Conservation (phyloP, 30 jellyfish, hydroid and myxozoan genomes). For the Nemopilema nomurai region DNA sequence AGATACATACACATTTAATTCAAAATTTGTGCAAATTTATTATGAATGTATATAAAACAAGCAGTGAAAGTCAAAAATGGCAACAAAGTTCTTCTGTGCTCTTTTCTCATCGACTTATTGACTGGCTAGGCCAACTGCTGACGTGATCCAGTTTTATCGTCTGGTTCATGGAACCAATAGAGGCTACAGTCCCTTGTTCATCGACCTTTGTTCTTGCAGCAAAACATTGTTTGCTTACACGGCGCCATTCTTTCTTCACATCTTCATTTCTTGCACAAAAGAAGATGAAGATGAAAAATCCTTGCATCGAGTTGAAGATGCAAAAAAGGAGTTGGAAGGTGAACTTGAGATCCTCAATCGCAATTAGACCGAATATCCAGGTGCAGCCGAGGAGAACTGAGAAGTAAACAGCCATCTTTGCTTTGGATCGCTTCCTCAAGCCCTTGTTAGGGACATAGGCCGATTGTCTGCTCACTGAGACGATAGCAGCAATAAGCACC, state of each 20-base stretch:
- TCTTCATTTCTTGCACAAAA: slow-evolving; percentile 45
- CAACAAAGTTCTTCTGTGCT: no score
- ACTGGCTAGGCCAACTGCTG: background rate
- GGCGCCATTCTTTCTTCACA: slow-evolving; percentile 42
- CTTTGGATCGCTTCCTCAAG: slow-evolving; percentile 12
- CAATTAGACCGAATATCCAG: slow-evolving; percentile 58
- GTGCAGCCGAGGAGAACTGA: slow-evolving; percentile 53
- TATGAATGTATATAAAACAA: no score
- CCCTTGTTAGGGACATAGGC: background rate
- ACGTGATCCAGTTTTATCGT: slow-evolving; percentile 1
- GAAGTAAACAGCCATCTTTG: slow-evolving; percentile 42
- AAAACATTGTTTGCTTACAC: background rate
- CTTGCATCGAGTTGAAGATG: slow-evolving; percentile 64
- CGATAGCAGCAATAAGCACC: slow-evolving; percentile 10
- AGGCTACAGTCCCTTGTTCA: background rate
- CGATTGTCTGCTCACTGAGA: slow-evolving; percentile 17
- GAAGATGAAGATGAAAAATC: slow-evolving; percentile 55
- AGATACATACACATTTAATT: no score
- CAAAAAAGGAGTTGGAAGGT: slow-evolving; percentile 45
- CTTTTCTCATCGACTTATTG: background rate
- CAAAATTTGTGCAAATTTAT: no score
- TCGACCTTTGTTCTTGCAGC: background rate
- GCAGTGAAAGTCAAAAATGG: no score
- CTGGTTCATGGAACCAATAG: background rate
- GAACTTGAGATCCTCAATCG: slow-evolving; percentile 25